A percentile compares a stretch with the other conserved stretches of the same genome.
These are phyloP conservation scores for Andrena marginata DNA, from an alignment of 2,888 invertebrate species.

Conservation along the genomic window DNA sequence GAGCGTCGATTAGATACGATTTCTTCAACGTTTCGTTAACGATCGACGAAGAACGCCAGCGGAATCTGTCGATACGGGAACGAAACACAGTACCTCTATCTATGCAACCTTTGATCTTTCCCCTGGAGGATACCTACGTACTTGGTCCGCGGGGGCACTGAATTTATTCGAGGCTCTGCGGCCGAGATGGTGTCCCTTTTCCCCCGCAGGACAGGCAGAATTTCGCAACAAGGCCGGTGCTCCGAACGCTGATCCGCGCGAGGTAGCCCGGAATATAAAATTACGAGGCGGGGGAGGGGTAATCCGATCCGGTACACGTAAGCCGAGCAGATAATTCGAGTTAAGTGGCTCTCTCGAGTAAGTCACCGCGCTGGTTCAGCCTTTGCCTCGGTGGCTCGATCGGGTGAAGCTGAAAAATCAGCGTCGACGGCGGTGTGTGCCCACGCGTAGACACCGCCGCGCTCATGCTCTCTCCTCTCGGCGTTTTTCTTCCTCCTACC, in stretches of 20 bases:
- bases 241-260: constrained; percentile 30
- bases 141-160: no score
- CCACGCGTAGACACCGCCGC: constrained; percentile 18
- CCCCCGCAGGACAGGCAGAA: background rate
- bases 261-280: constrained; percentile 73
- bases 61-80: background rate
- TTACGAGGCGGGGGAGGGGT: constrained; percentile 71
- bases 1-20: background rate
- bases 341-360: constrained; percentile 65
- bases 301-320: constrained; percentile 74
- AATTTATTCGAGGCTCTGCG: background rate
- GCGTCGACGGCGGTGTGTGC: constrained; percentile 22
- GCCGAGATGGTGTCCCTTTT: background rate
- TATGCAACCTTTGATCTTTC: background rate
- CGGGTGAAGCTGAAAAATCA: constrained; percentile 33
- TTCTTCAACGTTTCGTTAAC: background rate
- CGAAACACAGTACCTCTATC: background rate
- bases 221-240: constrained; percentile 39
- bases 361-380: constrained; percentile 35
- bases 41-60: background rate
- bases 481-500: constrained; percentile 27
- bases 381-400: constrained; percentile 51
- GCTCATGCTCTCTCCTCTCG: constrained; percentile 4
- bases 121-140: no score
- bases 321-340: constrained; percentile 77